A percentile compares a stretch with the other conserved stretches of the same genome.
Evolutionary conservation across 1,140 invertebrate genomes (phyloP).

Genomic region (Phocides pigmalion): DNA sequence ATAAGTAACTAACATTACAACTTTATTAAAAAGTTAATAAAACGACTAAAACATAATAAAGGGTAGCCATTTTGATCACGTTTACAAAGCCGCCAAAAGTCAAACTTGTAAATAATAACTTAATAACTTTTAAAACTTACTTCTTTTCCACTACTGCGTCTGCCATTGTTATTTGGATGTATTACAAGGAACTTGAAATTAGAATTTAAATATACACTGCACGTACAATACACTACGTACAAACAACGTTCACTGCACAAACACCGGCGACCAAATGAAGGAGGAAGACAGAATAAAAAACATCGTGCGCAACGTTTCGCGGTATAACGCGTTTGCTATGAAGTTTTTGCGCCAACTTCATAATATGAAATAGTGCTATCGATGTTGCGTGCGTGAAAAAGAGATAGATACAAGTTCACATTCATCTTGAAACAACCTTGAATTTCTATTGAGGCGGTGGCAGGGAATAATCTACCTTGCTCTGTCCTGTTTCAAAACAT

Average conservation of each 20-base stretch:
- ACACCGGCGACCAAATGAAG: slow-evolving; percentile 80
- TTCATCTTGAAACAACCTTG: slow-evolving; percentile 70
- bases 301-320: slow-evolving; percentile 64
- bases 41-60: slow-evolving; percentile 50
- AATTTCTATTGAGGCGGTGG: slow-evolving; percentile 53
- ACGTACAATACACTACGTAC: slow-evolving; percentile 74
- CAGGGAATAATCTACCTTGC: slow-evolving; percentile 66
- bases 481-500: slow-evolving; percentile 70
- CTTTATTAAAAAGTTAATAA: slow-evolving; percentile 24
- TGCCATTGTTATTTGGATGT: slow-evolving; percentile 72
- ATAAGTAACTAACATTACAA: background rate
- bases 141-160: slow-evolving; percentile 82
- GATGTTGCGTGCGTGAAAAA: slow-evolving; percentile 30
- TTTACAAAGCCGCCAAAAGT: slow-evolving; percentile 74
- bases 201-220: slow-evolving; percentile 57
- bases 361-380: slow-evolving; percentile 49
- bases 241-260: slow-evolving; percentile 79
- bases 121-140: slow-evolving; percentile 62
- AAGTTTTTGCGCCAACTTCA: slow-evolving; percentile 66
- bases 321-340: slow-evolving; percentile 55
- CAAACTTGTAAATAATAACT: slow-evolving; percentile 20
- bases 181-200: slow-evolving; percentile 54
- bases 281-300: slow-evolving; percentile 71
- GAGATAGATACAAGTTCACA: slow-evolving; percentile 50
- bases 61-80: slow-evolving; percentile 84